phyloP scores from a whole-genome alignment of 2,113 vertebrate species.

The Ptychochromis oligacanthus region DNA sequence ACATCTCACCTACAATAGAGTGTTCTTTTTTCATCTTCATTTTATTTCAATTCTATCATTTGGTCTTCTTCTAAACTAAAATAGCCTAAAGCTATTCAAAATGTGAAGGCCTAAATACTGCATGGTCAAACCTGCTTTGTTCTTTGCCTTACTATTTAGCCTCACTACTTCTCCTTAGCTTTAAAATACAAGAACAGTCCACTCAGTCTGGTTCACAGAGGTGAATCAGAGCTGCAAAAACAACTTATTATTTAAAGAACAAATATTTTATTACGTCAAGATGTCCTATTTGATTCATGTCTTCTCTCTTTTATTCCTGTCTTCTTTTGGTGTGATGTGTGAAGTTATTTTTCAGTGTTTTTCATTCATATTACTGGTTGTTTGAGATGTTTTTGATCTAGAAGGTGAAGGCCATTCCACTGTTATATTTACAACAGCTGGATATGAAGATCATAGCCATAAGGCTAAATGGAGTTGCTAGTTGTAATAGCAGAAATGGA shows the following conservation, averaged over 20 bases:
- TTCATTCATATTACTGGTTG: neutral
- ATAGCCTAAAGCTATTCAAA: neutral
- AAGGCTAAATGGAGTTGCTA: neutral
- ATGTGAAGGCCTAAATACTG: neutral
- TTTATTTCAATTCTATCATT: neutral
- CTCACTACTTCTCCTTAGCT: neutral
- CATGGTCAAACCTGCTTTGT: neutral
- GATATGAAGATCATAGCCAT: constrained; percentile 4
- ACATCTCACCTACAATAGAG: neutral
- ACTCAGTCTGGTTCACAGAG: neutral
- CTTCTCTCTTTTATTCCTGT: neutral
- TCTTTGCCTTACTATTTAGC: neutral
- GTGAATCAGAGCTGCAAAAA: neutral
- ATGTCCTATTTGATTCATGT: neutral
- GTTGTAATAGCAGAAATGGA: constrained; percentile 9
- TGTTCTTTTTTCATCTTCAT: neutral
- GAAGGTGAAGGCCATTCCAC: neutral
- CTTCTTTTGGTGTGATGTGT: neutral
- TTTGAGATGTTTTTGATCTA: neutral
- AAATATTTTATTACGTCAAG: neutral
- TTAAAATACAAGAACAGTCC: neutral
- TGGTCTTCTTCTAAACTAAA: neutral
- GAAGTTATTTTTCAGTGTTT: neutral
- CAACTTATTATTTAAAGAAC: neutral
- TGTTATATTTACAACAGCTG: neutral